Evolutionary conservation across 2,113 vertebrate genomes (phyloP), one percentile per base, ranked within the genome.

Genomic region (Alexandromys fortis): DNA sequence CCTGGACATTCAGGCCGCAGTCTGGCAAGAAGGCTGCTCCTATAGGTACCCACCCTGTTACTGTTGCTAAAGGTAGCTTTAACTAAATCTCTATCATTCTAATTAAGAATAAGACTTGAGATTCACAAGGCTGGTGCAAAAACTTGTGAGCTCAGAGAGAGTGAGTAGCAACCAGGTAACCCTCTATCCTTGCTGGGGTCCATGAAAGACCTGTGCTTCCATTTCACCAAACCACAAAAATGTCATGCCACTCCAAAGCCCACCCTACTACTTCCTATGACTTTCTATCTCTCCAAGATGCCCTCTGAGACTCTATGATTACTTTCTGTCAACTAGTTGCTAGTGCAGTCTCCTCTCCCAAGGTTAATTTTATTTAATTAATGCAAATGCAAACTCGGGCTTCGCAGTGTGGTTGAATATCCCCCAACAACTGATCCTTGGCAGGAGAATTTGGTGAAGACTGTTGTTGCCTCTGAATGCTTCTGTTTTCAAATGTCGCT

Each of bases 401-500:
- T 73, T 73, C 19, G 10, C 21, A 73, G n/a, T 73, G 19, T 73
- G 3, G 38, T 73, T 10, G 16, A 73, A 73, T 73, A 73, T 38
- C 16, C 35, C 16, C 7, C 16, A 72, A 72, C 68, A 72, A n/a
- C 68, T 72, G 65, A 73, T 28, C 26, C 5, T 73, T 28, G 14
- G 28, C 5, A 76, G 16, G 11, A 47, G 38, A 13, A 2, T 47
- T n/a, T 45, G 11, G 7, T 77, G 70, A 70, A 67, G 47, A 58
- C 5, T 5, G 0, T 12, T 55, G 19, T 12, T 26, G 3, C 26
- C 61, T 24, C 33, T n/a, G 4, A 49, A 13, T 4, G 38, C 12
- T 22, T 87, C 47, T 72, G 58, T 45, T 82, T 75, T 72, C 17
- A 52, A 91, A 9, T 12, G 28, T 49, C 52, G 52, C 61, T 55